Evolutionary conservation across 2,888 invertebrate species (phyloP), one percentile per base, ranked within the genome.

Genomic region (Lutraria lutraria): DNA sequence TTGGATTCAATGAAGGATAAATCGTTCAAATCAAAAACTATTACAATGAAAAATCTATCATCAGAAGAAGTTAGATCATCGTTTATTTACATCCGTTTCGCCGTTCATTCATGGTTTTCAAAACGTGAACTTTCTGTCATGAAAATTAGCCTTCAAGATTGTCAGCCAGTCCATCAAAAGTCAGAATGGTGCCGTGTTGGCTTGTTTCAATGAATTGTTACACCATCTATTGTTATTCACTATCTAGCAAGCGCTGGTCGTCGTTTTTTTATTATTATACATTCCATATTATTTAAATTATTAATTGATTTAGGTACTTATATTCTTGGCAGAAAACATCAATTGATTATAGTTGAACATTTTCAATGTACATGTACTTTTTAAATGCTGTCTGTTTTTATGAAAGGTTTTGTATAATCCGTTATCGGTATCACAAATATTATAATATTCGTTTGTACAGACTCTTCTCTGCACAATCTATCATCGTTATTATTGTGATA

Each of bases 71-170:
- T 83, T 10, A 60, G 43, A 52, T 19, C 53, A 13, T 60, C 68
- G 8, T 4, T 25, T 43, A 25, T 83, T 19, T 21, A 34, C 19
- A 25, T 83, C 0, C 12, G 63, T 13, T 53, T 83, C 8, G 25
- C 25, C 21, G 12, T n/a, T 31, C 83, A 83, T n/a, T 72, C 52
- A n/a, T 43, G 34, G 68, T 83, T 83, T 72, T 68, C 53, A 13
- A 83, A 72, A 34, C 1, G 25, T 15, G 52, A 83, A 25, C 68
- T 83, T 19, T n/a, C 16, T 34, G 83, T 15, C 4, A 83, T 63
- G 72, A 83, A 83, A 4, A 52, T 83, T 15, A 52, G 72, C 15
- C 34, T 83, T 15, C 63, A 68, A 43, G 63, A 83, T 43, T 83
- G 83, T n/a, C 21, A 52, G 29, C 29, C 83, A 52, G 53, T 68